Base-by-base conservation (phyloP, 2,888 invertebrate species). In the Ochropleura plecta region DNA sequence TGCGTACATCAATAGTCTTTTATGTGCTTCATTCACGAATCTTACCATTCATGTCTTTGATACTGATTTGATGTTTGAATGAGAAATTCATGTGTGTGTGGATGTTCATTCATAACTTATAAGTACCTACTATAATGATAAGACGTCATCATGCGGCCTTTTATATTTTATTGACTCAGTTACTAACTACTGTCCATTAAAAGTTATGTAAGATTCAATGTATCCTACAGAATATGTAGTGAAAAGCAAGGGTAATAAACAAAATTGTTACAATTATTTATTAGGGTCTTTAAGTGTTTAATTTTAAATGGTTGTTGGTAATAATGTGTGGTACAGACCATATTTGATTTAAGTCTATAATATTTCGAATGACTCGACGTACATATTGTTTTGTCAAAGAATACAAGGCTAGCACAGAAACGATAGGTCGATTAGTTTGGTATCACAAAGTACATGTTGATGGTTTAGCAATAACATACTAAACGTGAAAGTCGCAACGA, bases 1-100 rank as follows among this genome's bases (percentile, higher is more conserved):
- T 79, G 72, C 79, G 90, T 90, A 88, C 92, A 89, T 93, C 92
- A 93, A 91, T 92, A 85, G 85, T 90, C 88, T 91, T 92, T 93
- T 91, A 91, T 90, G 88, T 90, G 90, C 86, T 89, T 89, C 95
- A 95, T 95, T 95, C 93, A 95, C 86, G 86, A 90, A 88, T 86
- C 81, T 88, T 84, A 84, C 90, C 94, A 94, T 94, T 94, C 94
- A 94, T 91, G 88, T 88, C 87, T 91, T 86, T 87, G 89, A 87
- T 90, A 86, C 60, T 75, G 86, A 84, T 83, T 88, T 89, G 87
- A 88, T 82, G 85, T 82, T 86, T 89, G 89, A 89, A 89, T 89
- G 89, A 88, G 78, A 85, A 76, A 82, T 82, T 82, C 73, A 83
- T 85, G 30, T 30, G 30, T 30, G 30, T 30, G 30, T 30, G 57